A percentile compares a stretch with the other conserved stretches of the same genome.
Conservation (phyloP, 1,140 invertebrate species). For the Leptonema lineaticorne region DNA sequence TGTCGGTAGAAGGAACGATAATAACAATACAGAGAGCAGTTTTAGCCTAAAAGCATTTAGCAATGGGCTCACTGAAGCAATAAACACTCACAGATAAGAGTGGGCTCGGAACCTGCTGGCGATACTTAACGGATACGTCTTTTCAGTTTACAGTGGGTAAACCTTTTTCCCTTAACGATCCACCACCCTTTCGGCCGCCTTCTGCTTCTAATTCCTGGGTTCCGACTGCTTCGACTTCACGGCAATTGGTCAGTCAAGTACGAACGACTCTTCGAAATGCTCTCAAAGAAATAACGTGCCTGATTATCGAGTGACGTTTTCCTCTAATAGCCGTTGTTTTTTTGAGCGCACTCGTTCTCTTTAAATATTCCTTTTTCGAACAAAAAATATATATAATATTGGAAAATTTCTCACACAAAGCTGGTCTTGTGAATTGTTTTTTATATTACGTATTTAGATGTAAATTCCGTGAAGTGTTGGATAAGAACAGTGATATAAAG, state of each 20-base stretch:
- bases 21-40: conserved; percentile 33
- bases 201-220: too few relatives aligned
- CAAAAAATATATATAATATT: too few relatives aligned
- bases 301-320: conserved; percentile 10
- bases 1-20: conserved; percentile 17
- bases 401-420: too few relatives aligned
- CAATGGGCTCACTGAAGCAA: conserved; percentile 32
- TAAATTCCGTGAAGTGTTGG: too few relatives aligned
- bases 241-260: conserved; percentile 20
- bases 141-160: conserved; percentile 32
- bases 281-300: neutral
- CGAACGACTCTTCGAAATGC: conserved; percentile 17
- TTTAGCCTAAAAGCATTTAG: conserved; percentile 35
- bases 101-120: conserved; percentile 11
- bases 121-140: conserved; percentile 32
- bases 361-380: neutral
- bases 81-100: conserved; percentile 33
- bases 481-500: too few relatives aligned
- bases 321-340: neutral
- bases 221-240: too few relatives aligned
- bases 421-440: too few relatives aligned
- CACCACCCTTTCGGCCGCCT: neutral
- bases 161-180: conserved; percentile 24
- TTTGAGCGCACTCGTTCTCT: neutral
- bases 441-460: too few relatives aligned